Conservation (phyloP, 2,113 vertebrate genomes). For the Dolichotis patagonum region DNA sequence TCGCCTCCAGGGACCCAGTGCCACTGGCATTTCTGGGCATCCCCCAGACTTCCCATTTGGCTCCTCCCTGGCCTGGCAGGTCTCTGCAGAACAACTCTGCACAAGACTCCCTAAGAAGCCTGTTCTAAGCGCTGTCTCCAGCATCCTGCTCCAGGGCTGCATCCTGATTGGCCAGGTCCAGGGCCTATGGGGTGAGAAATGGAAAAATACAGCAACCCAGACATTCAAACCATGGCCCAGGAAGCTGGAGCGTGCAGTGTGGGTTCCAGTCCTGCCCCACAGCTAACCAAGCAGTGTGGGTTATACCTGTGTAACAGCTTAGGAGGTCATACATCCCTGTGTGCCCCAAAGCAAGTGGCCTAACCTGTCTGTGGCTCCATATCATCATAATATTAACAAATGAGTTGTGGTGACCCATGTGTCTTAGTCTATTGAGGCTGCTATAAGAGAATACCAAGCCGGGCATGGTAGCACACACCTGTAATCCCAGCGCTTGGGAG, state of each 20-base stretch:
- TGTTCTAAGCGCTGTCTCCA: background rate
- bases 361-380: background rate
- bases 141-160: background rate
- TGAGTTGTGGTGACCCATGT: background rate
- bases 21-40: background rate
- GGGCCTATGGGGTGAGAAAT: background rate
- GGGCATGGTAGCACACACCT: background rate
- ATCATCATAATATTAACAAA: background rate
- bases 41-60: fast-evolving
- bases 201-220: fast-evolving
- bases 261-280: background rate
- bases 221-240: background rate
- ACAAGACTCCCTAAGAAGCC: background rate
- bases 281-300: too few relatives aligned
- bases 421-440: background rate
- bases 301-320: background rate
- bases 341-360: background rate
- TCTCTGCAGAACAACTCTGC: background rate
- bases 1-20: too few relatives aligned
- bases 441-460: background rate
- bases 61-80: fast-evolving
- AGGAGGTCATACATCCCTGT: background rate
- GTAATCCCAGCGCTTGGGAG: background rate
- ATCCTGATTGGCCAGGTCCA: background rate
- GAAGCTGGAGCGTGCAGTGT: fast-evolving